phyloP scores from a whole-genome alignment of 2,113 vertebrate genomes.

The Pseudonaja textilis region DNA sequence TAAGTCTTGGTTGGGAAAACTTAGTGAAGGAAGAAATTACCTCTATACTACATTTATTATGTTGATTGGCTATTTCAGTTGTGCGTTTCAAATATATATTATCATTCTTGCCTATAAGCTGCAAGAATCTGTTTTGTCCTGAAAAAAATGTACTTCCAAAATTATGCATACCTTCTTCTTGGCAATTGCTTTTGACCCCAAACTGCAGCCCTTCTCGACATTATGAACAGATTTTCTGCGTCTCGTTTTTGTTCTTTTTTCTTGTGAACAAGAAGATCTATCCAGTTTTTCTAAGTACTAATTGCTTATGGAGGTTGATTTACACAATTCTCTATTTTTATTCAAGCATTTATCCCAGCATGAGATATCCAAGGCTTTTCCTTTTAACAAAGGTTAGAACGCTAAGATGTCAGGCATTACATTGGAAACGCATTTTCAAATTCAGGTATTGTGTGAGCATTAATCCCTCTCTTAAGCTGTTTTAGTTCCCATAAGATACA shows the following conservation, averaged over 20 bases:
- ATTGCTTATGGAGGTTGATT: constrained; percentile 19
- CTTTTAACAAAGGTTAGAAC: constrained; percentile 38
- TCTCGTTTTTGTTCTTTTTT: not conserved
- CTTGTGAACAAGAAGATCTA: not conserved
- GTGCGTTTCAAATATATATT: constrained; percentile 34
- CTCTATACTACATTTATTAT: constrained; percentile 44
- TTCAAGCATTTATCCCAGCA: not conserved
- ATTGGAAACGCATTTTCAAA: constrained; percentile 48
- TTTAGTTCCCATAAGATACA: not conserved
- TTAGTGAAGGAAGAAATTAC: constrained; percentile 58
- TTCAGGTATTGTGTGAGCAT: constrained; percentile 42
- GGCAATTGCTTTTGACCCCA: constrained; percentile 23
- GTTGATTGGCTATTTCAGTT: constrained; percentile 32
- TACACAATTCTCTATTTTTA: constrained; percentile 10
- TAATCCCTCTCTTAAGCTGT: constrained; percentile 58
- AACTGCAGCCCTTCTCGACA: not conserved
- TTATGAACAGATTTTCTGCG: not conserved
- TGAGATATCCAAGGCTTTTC: constrained; percentile 12
- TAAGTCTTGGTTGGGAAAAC: constrained; percentile 58
- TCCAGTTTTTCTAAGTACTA: not conserved
- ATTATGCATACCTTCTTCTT: not conserved
- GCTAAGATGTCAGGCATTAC: not conserved
- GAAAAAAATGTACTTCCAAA: not conserved
- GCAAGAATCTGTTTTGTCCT: constrained; percentile 21
- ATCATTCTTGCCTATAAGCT: constrained; percentile 33